Conservation (phyloP, 2,797 vertebrate genomes). For the Pseudochirops cupreus region DNA sequence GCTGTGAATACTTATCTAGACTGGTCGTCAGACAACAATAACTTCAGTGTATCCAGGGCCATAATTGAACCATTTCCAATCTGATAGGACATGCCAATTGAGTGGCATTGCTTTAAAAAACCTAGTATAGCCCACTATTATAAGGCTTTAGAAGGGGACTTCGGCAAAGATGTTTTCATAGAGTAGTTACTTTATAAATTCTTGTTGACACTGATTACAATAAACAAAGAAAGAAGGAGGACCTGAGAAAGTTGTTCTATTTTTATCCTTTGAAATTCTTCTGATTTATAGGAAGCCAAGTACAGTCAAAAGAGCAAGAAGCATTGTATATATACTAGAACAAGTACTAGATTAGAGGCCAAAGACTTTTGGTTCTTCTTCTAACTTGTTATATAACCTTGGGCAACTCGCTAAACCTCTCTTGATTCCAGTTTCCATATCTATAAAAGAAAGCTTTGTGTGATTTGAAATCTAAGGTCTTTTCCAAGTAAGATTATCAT, state of each 20-base stretch:
- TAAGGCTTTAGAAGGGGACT: neutral
- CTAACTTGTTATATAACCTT: neutral
- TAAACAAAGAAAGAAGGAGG: neutral
- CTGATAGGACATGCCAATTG: neutral
- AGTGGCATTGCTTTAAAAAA: neutral
- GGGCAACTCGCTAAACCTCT: neutral
- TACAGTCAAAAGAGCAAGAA: neutral
- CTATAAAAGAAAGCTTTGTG: neutral
- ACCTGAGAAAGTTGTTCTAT: neutral
- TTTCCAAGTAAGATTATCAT: neutral
- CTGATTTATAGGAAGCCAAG: neutral
- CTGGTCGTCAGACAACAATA: neutral
- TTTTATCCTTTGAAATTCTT: neutral
- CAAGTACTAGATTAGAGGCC: neutral
- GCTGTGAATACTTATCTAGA: neutral
- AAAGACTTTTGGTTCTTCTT: neutral
- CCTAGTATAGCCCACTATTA: neutral
- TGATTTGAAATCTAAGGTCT: neutral
- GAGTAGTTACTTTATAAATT: neutral
- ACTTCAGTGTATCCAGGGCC: neutral
- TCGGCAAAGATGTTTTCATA: neutral
- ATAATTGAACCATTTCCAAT: neutral
- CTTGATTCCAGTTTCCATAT: neutral
- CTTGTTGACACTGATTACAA: neutral
- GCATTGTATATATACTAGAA: neutral